Evolutionary conservation across 1,140 invertebrate species (phyloP).

Genomic region (Drosophila bifasciata): DNA sequence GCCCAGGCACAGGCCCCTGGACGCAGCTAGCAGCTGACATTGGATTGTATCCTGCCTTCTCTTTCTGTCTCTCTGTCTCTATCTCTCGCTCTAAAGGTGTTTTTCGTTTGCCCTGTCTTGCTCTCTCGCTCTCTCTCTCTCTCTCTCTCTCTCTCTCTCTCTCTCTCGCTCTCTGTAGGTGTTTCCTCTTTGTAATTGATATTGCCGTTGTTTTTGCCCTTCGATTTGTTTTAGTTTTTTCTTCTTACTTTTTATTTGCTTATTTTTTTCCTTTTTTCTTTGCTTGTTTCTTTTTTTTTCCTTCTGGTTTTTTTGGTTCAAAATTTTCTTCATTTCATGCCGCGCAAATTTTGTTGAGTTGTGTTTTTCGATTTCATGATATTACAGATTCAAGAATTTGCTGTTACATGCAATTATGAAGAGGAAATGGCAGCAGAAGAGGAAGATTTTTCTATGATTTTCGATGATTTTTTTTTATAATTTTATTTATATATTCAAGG

Average conservation of each 20-base stretch:
- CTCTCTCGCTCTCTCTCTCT: slow-evolving; percentile 32
- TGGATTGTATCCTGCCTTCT: slow-evolving; percentile 58
- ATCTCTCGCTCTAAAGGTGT: background rate
- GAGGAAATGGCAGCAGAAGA: background rate
- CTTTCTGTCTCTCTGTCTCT: slow-evolving; percentile 3
- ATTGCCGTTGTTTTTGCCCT: slow-evolving; percentile 50
- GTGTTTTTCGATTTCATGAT: slow-evolving; percentile 34
- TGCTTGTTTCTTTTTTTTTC: background rate
- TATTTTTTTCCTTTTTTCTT: slow-evolving; percentile 15
- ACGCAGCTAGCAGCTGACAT: slow-evolving; percentile 58
- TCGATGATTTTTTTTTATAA: background rate
- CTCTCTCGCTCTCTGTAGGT: slow-evolving; percentile 19
- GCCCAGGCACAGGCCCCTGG: background rate
- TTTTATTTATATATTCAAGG: too few relatives aligned
- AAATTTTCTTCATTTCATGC: too few relatives aligned
- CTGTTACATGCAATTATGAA: slow-evolving; percentile 15
- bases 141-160: too few relatives aligned
- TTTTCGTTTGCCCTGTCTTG: slow-evolving; percentile 43
- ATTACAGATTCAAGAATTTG: slow-evolving; percentile 31
- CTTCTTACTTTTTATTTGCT: slow-evolving; percentile 9
- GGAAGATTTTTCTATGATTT: background rate
- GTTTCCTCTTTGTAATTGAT: slow-evolving; percentile 64
- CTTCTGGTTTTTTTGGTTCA: too few relatives aligned
- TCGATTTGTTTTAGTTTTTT: slow-evolving; percentile 26
- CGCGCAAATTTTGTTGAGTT: background rate